Percentiles rank a stretch among this genome's conserved stretches.
Conservation (phyloP, 1,140 invertebrate species). For the Hyles euphorbiae region DNA sequence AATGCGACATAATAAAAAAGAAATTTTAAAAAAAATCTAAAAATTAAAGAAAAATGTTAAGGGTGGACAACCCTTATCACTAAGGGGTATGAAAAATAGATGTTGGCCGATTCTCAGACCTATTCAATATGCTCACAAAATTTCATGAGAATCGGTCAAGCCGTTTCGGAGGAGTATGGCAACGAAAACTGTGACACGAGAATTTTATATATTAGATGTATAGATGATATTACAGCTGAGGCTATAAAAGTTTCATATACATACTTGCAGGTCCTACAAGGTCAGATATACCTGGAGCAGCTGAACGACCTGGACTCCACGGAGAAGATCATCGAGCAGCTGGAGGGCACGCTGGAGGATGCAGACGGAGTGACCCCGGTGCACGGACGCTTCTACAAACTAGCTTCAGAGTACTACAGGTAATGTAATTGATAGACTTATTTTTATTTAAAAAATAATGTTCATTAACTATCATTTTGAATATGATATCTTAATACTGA, state of each 20-base stretch:
- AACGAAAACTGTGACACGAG: too few relatives aligned
- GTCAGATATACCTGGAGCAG: constrained; percentile 89
- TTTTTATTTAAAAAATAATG: neutral
- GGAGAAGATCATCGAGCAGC: constrained; percentile 93
- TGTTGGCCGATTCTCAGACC: too few relatives aligned
- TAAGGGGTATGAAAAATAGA: too few relatives aligned
- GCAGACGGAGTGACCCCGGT: constrained; percentile 94
- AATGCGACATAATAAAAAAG: too few relatives aligned
- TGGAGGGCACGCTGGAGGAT: constrained; percentile 90
- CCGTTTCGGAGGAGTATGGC: too few relatives aligned
- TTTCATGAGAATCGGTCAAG: too few relatives aligned
- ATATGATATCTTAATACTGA: constrained; percentile 2
- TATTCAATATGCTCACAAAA: too few relatives aligned
- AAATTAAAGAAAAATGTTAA: too few relatives aligned
- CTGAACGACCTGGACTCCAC: constrained; percentile 88
- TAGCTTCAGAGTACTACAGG: constrained; percentile 94
- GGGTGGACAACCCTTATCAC: too few relatives aligned
- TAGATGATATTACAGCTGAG: neutral
- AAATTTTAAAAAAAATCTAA: too few relatives aligned
- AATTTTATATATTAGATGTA: too few relatives aligned
- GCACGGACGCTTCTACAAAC: constrained; percentile 95
- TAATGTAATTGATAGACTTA: constrained; percentile 20
- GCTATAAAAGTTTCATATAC: neutral
- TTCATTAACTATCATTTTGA: neutral
- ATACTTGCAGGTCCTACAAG: constrained; percentile 83